phyloP scores from a whole-genome alignment of 2,113 vertebrate genomes.

The Rana temporaria region DNA sequence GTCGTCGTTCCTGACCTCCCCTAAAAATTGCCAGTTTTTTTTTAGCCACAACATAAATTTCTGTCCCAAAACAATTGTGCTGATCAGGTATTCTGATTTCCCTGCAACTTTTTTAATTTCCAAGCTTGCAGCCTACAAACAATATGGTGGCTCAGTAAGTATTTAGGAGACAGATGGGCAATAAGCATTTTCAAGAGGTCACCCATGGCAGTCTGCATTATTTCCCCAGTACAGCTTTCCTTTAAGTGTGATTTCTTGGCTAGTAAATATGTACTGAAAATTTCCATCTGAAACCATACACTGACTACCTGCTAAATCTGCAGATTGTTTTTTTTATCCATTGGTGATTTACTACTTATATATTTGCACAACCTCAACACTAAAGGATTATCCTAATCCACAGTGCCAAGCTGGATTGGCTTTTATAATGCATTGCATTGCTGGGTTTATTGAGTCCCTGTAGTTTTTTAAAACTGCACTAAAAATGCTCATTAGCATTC shows the following conservation, averaged over 20 bases:
- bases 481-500: not conserved
- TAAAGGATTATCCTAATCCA: constrained; percentile 4
- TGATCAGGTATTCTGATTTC: no score
- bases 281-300: not conserved
- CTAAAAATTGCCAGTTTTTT: no score
- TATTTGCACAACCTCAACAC: not conserved
- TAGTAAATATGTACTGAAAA: not conserved
- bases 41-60: no score
- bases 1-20: no score
- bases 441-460: not conserved
- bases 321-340: not conserved
- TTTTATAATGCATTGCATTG: not conserved
- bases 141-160: no score
- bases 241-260: not conserved
- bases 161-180: no score
- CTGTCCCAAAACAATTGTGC: no score
- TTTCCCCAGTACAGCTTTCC: no score
- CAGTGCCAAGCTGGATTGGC: not conserved
- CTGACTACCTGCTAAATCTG: not conserved
- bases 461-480: not conserved
- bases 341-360: not conserved
- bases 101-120: no score
- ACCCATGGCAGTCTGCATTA: no score
- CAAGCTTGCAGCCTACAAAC: no score
- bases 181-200: no score